These are phyloP conservation scores for Iselma pallidipennis DNA, from an alignment of 2,888 invertebrate species.

Conservation along the genomic window DNA sequence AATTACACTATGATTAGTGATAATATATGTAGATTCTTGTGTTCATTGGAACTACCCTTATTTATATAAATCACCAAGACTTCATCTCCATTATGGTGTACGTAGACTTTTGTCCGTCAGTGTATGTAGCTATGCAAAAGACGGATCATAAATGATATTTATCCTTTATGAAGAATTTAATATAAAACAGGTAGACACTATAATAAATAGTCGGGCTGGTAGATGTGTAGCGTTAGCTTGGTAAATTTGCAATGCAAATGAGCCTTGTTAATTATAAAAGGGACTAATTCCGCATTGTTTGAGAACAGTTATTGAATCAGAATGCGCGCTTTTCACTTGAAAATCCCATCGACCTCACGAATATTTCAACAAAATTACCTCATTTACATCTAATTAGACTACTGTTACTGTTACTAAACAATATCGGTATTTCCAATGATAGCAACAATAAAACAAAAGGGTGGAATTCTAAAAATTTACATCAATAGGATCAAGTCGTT, in stretches of 20 bases:
- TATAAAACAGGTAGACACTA: conserved; percentile 3
- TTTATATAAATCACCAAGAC: too few relatives aligned
- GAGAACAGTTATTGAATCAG: conserved; percentile 19
- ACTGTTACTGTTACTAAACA: too few relatives aligned
- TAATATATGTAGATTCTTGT: too few relatives aligned
- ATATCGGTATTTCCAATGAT: background rate
- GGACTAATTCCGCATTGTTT: conserved; percentile 24
- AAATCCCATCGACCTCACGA: background rate
- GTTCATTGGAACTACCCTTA: too few relatives aligned
- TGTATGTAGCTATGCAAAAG: background rate
- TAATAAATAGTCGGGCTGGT: conserved; percentile 14
- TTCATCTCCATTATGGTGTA: too few relatives aligned
- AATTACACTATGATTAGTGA: too few relatives aligned
- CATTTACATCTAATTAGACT: background rate
- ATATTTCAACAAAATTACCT: background rate
- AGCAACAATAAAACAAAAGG: background rate
- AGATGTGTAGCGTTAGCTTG: conserved; percentile 10
- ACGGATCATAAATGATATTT: background rate
- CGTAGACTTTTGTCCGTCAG: too few relatives aligned
- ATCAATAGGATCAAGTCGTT: background rate
- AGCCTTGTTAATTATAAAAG: conserved; percentile 23
- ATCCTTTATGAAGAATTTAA: conserved; percentile 4
- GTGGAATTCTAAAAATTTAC: background rate
- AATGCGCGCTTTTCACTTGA: conserved; percentile 16
- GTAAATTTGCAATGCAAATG: conserved; percentile 25